A percentile compares a stretch with the other conserved stretches of the same genome.
Evolutionary conservation across 2,113 vertebrate species (phyloP).

Genomic region (Ploceus nigricollis): DNA sequence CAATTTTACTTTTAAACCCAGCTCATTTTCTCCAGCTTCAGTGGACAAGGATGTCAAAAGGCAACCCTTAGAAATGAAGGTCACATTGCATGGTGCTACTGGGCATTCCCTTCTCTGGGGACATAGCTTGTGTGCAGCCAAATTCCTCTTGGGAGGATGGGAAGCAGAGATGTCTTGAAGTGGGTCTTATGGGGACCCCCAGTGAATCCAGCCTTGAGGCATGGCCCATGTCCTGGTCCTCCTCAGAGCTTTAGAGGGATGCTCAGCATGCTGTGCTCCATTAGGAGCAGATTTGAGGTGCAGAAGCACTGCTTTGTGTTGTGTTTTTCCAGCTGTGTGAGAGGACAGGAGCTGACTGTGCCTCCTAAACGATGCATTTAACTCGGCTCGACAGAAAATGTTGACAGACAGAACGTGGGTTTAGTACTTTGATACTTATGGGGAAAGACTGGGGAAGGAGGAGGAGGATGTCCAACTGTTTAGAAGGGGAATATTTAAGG

Average conservation of each 20-base stretch:
- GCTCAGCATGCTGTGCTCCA: neutral
- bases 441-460: neutral
- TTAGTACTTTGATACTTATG: conserved; percentile 4
- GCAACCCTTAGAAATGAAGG: neutral
- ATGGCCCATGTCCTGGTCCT: neutral
- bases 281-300: neutral
- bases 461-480: neutral
- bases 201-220: neutral
- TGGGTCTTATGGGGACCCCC: neutral
- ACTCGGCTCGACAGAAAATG: conserved; percentile 26
- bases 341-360: conserved; percentile 18
- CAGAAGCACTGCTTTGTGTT: neutral
- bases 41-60: neutral
- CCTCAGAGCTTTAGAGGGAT: neutral
- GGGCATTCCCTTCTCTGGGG: neutral
- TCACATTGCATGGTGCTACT: neutral
- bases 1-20: neutral
- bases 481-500: conserved; percentile 46
- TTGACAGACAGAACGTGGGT: conserved; percentile 38
- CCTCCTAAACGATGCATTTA: conserved; percentile 28
- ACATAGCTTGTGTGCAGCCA: rapidly evolving
- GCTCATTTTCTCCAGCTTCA: neutral
- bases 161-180: neutral
- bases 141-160: neutral
- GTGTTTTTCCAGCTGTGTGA: conserved; percentile 36